Percentiles rank a stretch among this genome's conserved stretches.
These are phyloP conservation scores for Apistogramma diplotaenia DNA, from an alignment of 2,113 vertebrate species.

Conservation along the genomic window DNA sequence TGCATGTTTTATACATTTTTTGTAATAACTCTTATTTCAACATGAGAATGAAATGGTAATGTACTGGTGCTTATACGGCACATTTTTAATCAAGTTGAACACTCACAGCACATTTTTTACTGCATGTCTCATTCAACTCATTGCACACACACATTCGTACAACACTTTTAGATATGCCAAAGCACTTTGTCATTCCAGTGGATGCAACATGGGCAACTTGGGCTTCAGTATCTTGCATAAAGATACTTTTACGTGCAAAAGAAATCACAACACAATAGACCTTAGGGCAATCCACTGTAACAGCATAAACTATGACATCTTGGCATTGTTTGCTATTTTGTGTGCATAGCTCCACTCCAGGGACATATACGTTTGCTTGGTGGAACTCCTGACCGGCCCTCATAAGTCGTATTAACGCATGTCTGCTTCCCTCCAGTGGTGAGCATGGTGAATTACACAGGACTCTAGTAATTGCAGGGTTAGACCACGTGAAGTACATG, in stretches of 20 bases:
- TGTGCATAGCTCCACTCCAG: neutral
- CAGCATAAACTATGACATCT: neutral
- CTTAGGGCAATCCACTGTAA: neutral
- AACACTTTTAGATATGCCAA: neutral
- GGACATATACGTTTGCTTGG: neutral
- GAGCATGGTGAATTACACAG: neutral
- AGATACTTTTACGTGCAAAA: neutral
- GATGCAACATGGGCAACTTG: too few relatives aligned
- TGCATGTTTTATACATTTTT: neutral
- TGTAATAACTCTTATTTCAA: too few relatives aligned
- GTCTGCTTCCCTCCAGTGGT: conserved; percentile 55
- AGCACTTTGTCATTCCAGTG: neutral
- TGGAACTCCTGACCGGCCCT: neutral
- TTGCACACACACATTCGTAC: neutral
- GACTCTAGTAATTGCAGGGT: neutral
- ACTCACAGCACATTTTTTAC: neutral
- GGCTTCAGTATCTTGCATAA: neutral
- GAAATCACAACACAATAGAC: neutral
- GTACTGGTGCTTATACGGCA: neutral
- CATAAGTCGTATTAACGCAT: neutral
- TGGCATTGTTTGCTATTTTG: neutral
- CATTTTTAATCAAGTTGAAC: neutral
- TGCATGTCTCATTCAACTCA: neutral
- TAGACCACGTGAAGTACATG: neutral
- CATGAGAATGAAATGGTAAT: neutral